Evolutionary conservation across 2,888 invertebrate species (phyloP), one percentile per base, ranked within the genome.

Genomic region (Periphyllus acericola): DNA sequence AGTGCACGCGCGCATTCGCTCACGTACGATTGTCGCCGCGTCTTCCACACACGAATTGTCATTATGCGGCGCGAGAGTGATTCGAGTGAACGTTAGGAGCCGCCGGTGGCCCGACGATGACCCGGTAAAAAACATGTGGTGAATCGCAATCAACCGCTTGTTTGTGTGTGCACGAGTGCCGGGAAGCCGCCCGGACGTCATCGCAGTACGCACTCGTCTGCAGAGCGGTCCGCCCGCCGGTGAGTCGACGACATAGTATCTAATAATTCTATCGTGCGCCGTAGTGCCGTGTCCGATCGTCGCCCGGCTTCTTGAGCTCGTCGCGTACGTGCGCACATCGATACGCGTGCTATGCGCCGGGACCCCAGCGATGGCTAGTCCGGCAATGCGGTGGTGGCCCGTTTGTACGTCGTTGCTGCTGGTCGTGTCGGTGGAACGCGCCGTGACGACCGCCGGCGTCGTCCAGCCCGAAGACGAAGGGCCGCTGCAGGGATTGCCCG

Each of bases 41-140:
- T 80, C 25, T 66, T 34, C 66, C 29, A 32, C 8, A 1, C 71
- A 32, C 71, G 11, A 4, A 6, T 68, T 32, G 71, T 71, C 71
- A 32, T 32, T 21, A 6, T 9, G 6, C 36, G 66, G n/a, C 17
- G 80, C 66, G 71, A 71, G 71, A 68, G 46, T 46, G 83, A 83
- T 74, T 79, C 34, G 82, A 83, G 74, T 83, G 83, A 83, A 83
- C 55, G 83, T 34, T n/a, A n/a, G n/a, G n/a, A n/a, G 34, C 72
- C 82, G 71, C 46, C 17, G 40, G 40, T 5, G 40, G 36, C 19
- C 1, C 9, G 66, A 17, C 82, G 82, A 82, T 74, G 83, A 83
- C 83, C 83, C 83, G 83, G 83, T 74, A 60, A 21, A 19, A 40
- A 36, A 32, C 82, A 25, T 17, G 72, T 25, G 29, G 74, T 36